Conservation (phyloP, 1,140 invertebrate genomes). For the Phocides pigmalion region DNA sequence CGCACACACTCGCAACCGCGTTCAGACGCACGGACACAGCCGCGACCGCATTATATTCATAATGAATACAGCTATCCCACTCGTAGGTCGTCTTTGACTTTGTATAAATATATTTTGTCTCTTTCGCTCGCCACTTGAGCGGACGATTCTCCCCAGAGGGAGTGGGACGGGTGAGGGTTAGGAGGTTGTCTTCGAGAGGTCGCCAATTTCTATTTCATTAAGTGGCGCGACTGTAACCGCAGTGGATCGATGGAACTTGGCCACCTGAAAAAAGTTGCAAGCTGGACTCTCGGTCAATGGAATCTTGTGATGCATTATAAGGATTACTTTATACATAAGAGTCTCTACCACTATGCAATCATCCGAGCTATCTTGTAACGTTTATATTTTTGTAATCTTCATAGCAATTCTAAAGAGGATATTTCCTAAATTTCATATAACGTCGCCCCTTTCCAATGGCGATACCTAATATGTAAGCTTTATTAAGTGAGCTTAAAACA, state of each 20-base stretch:
- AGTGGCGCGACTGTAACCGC: slow-evolving; percentile 75
- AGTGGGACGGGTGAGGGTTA: slow-evolving; percentile 69
- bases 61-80: slow-evolving; percentile 83
- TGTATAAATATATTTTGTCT: slow-evolving; percentile 82
- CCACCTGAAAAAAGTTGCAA: slow-evolving; percentile 59
- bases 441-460: too few species aligned
- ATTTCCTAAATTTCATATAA: too few species aligned
- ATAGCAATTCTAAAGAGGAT: too few species aligned
- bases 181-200: slow-evolving; percentile 79
- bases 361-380: too few species aligned
- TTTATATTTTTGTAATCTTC: too few species aligned
- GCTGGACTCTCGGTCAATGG: slow-evolving; percentile 38
- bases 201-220: slow-evolving; percentile 83
- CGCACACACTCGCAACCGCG: slow-evolving; percentile 59
- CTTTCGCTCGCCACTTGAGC: slow-evolving; percentile 67
- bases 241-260: slow-evolving; percentile 71
- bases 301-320: slow-evolving; percentile 39
- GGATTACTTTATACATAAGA: too few species aligned
- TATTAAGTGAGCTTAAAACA: too few species aligned
- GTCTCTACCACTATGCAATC: too few species aligned
- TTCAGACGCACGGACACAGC: slow-evolving; percentile 74
- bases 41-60: slow-evolving; percentile 81
- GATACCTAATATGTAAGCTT: too few species aligned
- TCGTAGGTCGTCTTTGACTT: slow-evolving; percentile 81
- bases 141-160: slow-evolving; percentile 53